A percentile compares a stretch with the other conserved stretches of the same genome.
Evolutionary conservation across 2,113 vertebrate genomes (phyloP).

Genomic region (Cromileptes altivelis): DNA sequence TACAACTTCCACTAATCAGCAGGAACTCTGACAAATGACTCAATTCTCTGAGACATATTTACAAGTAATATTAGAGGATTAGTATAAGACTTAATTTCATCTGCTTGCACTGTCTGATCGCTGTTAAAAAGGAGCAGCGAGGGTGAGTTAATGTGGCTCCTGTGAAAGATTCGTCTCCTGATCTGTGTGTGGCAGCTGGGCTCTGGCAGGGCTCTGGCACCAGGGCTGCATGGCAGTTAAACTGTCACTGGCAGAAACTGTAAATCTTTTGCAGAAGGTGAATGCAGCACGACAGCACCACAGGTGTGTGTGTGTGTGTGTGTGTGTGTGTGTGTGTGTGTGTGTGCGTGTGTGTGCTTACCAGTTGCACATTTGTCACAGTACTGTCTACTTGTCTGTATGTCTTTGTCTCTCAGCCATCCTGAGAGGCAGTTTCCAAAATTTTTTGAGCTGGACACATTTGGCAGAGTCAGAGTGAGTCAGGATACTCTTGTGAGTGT

Average conservation of each 20-base stretch:
- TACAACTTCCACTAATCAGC: slow-evolving; percentile 37
- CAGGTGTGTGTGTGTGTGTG: slow-evolving; percentile 66
- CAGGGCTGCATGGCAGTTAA: slow-evolving; percentile 75
- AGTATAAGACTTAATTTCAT: slow-evolving; percentile 9
- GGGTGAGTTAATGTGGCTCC: slow-evolving; percentile 59
- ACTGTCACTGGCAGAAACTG: slow-evolving; percentile 78
- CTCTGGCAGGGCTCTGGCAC: slow-evolving; percentile 66
- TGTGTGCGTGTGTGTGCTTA: slow-evolving; percentile 1
- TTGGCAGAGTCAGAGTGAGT: slow-evolving; percentile 66
- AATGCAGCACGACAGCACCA: slow-evolving; percentile 63
- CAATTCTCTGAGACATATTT: background rate
- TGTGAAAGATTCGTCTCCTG: slow-evolving; percentile 55
- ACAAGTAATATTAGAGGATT: slow-evolving; percentile 6
- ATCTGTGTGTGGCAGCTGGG: slow-evolving; percentile 75
- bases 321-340: slow-evolving; percentile 36
- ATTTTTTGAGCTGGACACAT: slow-evolving; percentile 45
- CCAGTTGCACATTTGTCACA: slow-evolving; percentile 32
- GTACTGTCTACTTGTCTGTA: slow-evolving; percentile 26
- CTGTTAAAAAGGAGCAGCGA: slow-evolving; percentile 31
- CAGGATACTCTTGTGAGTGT: slow-evolving; percentile 50
- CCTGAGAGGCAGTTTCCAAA: slow-evolving; percentile 30
- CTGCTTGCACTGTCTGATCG: slow-evolving; percentile 31
- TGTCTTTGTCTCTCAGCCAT: slow-evolving; percentile 38
- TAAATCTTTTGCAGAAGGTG: slow-evolving; percentile 72
- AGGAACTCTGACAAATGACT: slow-evolving; percentile 44